phyloP scores from a whole-genome alignment of 2,888 invertebrate species.

The Hypsopygia costalis region DNA sequence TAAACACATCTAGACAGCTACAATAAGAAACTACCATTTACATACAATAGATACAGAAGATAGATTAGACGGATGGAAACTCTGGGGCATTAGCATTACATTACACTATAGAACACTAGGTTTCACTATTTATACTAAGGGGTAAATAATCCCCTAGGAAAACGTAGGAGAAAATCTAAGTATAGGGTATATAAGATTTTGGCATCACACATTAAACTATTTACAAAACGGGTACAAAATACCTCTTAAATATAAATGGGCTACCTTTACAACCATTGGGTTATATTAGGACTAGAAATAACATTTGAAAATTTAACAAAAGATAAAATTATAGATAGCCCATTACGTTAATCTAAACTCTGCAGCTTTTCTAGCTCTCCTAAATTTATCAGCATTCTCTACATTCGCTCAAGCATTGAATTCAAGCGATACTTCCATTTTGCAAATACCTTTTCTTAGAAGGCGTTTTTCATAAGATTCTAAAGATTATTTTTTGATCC shows the following conservation, averaged over 20 bases:
- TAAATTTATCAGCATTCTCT: constrained; percentile 31
- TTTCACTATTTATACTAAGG: constrained; percentile 31
- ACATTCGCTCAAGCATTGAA: constrained; percentile 14
- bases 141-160: constrained; percentile 21
- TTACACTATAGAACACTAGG: constrained; percentile 48
- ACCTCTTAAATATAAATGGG: constrained; percentile 7
- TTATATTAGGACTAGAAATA: constrained; percentile 11
- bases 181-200: constrained; percentile 24
- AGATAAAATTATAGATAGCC: constrained; percentile 19
- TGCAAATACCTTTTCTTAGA: not conserved
- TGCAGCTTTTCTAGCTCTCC: constrained; percentile 44
- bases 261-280: constrained; percentile 14
- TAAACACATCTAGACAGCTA: constrained; percentile 59
- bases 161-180: constrained; percentile 15
- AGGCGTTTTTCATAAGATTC: not conserved
- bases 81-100: constrained; percentile 78
- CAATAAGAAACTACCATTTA: constrained; percentile 62
- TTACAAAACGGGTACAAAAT: constrained; percentile 22
- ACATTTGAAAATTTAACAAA: not conserved
- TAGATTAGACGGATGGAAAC: constrained; percentile 80
- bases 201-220: constrained; percentile 40
- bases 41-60: constrained; percentile 75
- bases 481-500: constrained; percentile 6
- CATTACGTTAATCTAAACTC: constrained; percentile 20
- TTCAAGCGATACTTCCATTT: constrained; percentile 5